Base-by-base conservation (phyloP, 1,140 invertebrate genomes). In the Ctenoplectra terminalis region DNA sequence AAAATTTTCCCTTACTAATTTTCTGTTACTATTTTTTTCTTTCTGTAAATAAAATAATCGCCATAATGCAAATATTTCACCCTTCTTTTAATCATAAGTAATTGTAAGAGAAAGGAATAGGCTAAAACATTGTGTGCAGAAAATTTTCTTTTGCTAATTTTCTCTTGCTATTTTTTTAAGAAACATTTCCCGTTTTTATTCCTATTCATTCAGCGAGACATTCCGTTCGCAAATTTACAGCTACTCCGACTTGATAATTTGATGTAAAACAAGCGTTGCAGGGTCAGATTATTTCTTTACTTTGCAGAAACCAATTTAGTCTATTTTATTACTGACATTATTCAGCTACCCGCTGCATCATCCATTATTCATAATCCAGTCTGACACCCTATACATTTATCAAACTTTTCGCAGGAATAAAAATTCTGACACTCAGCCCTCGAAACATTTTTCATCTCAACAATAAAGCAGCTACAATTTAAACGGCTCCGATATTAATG, bases 211-310 rank as follows among this genome's bases (percentile, higher is more conserved):
- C 48, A 15, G 1, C 13, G 23, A 34, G 15, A 31, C 15, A 63
- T 60, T 71, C 67, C 17, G 8, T 40, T 66, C 15, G 40, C 43
- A 52, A n/a, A 61, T 78, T 58, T 73, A 31, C 54, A 80, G 70
- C 61, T 60, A 58, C 40, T 77, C 46, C 60, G 56, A 71, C 52
- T 71, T 75, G 46, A 58, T 67, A 82, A 77, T 76, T 66, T 76
- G 11, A 66, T 66, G 58, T 37, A 61, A 72, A 74, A 46, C n/a
- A 64, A 15, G 23, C 58, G 23, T 26, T 46, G 20, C 60, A 37
- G 2, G 8, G 7, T 17, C 43, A 7, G 58, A 54, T 76, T 43
- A 66, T 54, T 48, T 37, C 60, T 75, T 63, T n/a, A 52, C 34
- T 52, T 76, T 67, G 40, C 20, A 17, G 34, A 11, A 26, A 52